Percentiles rank a stretch among this genome's conserved stretches.
Evolutionary conservation across 2,113 vertebrate species (phyloP).

Genomic region (Zapornia atra): DNA sequence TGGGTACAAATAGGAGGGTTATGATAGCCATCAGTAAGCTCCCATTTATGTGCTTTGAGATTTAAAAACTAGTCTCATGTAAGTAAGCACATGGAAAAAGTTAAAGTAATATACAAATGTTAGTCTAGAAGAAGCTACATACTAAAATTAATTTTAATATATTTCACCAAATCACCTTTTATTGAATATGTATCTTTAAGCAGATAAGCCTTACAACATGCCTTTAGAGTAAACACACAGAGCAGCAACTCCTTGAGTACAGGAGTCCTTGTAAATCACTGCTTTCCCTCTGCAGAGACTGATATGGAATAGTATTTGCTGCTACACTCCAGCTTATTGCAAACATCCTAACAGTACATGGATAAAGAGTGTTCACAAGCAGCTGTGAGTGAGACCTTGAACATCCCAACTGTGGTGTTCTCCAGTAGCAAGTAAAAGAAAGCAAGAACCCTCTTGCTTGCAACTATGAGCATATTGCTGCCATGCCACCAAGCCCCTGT

Average conservation of each 20-base stretch:
- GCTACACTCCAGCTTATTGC: neutral
- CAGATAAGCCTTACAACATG: neutral
- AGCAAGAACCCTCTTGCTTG: neutral
- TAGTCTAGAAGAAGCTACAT: neutral
- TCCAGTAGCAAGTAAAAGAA: neutral
- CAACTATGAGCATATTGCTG: neutral
- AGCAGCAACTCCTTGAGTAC: neutral
- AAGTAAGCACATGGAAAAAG: neutral
- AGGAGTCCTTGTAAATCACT: neutral
- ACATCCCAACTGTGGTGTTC: neutral
- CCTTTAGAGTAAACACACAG: neutral
- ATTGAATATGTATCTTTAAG: neutral
- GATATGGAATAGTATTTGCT: neutral
- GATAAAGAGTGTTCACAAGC: neutral
- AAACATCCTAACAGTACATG: neutral
- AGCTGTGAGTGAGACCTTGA: neutral
- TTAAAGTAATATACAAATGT: neutral
- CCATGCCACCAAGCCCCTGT: neutral
- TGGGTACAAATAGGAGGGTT: neutral
- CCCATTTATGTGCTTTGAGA: neutral
- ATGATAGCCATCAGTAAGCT: neutral
- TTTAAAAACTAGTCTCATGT: neutral
- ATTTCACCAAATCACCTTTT: neutral
- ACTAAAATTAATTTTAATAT: neutral
- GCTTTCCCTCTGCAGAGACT: neutral